A percentile compares a stretch with the other conserved stretches of the same genome.
Evolutionary conservation across 2,888 invertebrate genomes (phyloP).

Genomic region (Biston betularia): DNA sequence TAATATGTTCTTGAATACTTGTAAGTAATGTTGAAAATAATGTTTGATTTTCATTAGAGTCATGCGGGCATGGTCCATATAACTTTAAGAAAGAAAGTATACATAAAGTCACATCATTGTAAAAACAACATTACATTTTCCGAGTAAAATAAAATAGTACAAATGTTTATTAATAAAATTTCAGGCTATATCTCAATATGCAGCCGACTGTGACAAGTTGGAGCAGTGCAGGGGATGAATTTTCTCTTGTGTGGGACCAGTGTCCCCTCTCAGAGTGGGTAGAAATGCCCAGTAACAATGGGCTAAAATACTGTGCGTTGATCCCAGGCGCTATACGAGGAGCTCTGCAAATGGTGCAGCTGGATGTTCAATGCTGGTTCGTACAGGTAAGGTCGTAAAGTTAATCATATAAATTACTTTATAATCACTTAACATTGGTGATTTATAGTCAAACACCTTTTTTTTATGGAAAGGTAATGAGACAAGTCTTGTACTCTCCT

Average conservation of each 20-base stretch:
- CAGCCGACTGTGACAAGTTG: slow-evolving; percentile 97
- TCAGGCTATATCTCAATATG: slow-evolving; percentile 94
- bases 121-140: no score
- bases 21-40: no score
- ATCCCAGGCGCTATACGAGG: slow-evolving; percentile 97
- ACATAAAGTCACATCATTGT: no score
- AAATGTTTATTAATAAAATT: not conserved
- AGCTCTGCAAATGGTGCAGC: slow-evolving; percentile 99
- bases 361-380: slow-evolving; percentile 98
- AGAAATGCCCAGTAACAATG: slow-evolving; percentile 94
- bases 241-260: slow-evolving; percentile 97
- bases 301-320: slow-evolving; percentile 96
- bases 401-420: no score
- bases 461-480: no score
- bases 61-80: no score
- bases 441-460: no score
- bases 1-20: not conserved
- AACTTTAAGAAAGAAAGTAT: no score
- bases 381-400: slow-evolving; percentile 89
- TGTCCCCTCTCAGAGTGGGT: slow-evolving; percentile 99
- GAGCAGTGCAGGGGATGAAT: slow-evolving; percentile 98
- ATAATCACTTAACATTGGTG: no score
- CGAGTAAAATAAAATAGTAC: not conserved
- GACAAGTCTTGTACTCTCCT: no score
- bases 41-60: not conserved